These are phyloP conservation scores for Ageneiosus marmoratus DNA, from an alignment of 2,113 vertebrate genomes.

Conservation along the genomic window DNA sequence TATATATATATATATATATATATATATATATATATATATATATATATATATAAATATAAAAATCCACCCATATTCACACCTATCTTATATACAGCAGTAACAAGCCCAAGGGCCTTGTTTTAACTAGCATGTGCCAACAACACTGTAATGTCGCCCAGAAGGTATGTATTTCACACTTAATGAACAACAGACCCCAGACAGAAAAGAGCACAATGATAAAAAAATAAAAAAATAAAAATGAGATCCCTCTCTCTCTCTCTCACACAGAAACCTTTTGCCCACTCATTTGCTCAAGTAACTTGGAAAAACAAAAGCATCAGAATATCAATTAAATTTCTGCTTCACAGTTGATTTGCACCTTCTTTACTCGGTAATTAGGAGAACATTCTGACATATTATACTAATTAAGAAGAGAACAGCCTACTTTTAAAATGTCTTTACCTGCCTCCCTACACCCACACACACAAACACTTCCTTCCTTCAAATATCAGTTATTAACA, in stretches of 20 bases:
- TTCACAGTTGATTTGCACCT: constrained; percentile 66
- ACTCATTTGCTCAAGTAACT: constrained; percentile 43
- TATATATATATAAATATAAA: background rate
- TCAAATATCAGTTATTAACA: constrained; percentile 74
- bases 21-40: background rate
- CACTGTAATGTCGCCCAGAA: constrained; percentile 49
- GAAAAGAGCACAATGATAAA: constrained; percentile 20
- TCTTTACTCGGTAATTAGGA: constrained; percentile 66
- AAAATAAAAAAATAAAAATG: constrained; percentile 13
- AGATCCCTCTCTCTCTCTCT: constrained; percentile 30
- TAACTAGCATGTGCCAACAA: constrained; percentile 54
- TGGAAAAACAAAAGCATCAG: constrained; percentile 56
- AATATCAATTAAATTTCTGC: constrained; percentile 67
- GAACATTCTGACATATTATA: constrained; percentile 58
- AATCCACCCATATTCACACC: constrained; percentile 27
- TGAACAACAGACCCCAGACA: constrained; percentile 41
- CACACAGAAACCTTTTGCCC: constrained; percentile 27
- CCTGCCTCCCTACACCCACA: constrained; percentile 9
- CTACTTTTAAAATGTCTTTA: constrained; percentile 50
- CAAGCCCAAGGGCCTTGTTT: constrained; percentile 50
- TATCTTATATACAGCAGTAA: constrained; percentile 41
- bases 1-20: background rate
- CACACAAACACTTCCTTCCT: constrained; percentile 54
- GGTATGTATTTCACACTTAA: constrained; percentile 49
- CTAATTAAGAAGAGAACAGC: constrained; percentile 65